phyloP scores from a whole-genome alignment of 2,888 invertebrate genomes.

The Pristionchus exspectatus region DNA sequence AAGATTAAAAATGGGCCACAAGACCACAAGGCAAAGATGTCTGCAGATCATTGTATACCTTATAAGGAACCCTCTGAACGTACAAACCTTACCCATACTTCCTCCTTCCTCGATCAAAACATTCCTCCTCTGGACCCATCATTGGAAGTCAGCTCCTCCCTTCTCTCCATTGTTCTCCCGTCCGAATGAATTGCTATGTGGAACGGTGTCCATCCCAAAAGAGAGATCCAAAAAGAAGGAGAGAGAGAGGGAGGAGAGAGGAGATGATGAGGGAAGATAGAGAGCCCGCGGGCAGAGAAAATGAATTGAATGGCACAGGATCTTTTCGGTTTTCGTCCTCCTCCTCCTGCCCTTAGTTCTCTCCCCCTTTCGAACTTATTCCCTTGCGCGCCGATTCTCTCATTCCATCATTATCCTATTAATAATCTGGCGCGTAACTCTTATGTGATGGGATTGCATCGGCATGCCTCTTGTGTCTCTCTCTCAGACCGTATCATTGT shows the following conservation, averaged over 20 bases:
- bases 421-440: neutral
- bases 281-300: conserved; percentile 20
- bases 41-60: neutral
- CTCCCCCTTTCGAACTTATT: conserved; percentile 30
- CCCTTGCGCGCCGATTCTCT: neutral
- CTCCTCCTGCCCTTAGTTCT: conserved; percentile 23
- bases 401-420: conserved; percentile 21
- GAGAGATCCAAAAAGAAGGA: conserved; percentile 7
- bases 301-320: conserved; percentile 27
- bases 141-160: neutral
- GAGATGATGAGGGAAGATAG: conserved; percentile 26
- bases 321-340: conserved; percentile 50
- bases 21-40: neutral
- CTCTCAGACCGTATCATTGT: neutral
- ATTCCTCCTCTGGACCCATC: neutral
- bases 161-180: conserved; percentile 23
- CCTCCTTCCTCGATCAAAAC: neutral
- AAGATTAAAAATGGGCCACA: neutral
- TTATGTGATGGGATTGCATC: conserved; percentile 5
- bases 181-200: conserved; percentile 37
- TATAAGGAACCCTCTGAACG: neutral
- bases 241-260: neutral
- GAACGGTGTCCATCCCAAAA: conserved; percentile 31
- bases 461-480: neutral
- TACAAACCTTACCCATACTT: neutral